These are phyloP conservation scores for Odontesthes bonariensis DNA, from an alignment of 2,113 vertebrate species.

Conservation along the genomic window DNA sequence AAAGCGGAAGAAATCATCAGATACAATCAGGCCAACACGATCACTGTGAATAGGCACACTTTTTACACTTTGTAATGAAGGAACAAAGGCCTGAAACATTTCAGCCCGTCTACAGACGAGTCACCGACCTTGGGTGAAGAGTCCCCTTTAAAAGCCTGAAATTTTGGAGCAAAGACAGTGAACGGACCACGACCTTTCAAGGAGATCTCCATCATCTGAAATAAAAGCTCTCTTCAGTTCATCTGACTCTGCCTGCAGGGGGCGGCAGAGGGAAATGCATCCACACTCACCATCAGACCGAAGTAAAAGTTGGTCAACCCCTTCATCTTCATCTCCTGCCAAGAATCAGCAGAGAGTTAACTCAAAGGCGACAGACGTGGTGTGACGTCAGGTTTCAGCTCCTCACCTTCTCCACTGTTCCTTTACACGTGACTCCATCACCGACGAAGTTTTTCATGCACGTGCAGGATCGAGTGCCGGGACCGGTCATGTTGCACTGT, in stretches of 20 bases:
- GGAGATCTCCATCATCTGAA: conserved; percentile 76
- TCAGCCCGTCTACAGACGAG: too few species aligned
- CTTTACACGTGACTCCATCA: conserved; percentile 88
- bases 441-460: conserved; percentile 83
- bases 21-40: too few species aligned
- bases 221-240: conserved; percentile 11
- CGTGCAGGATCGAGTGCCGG: conserved; percentile 83
- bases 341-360: conserved; percentile 27
- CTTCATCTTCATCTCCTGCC: conserved; percentile 83
- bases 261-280: background rate
- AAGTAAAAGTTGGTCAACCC: conserved; percentile 81
- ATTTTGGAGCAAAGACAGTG: conserved; percentile 87
- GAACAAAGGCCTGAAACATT: background rate
- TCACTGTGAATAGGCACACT: too few species aligned
- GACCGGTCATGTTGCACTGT: conserved; percentile 83
- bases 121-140: background rate
- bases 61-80: too few species aligned
- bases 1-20: background rate
- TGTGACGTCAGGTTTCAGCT: too few species aligned
- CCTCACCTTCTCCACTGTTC: conserved; percentile 86
- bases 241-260: background rate
- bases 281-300: conserved; percentile 80
- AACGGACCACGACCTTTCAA: conserved; percentile 86
- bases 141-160: conserved; percentile 34
- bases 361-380: background rate